Conservation (phyloP, 2,797 vertebrate species). For the Tapirus indicus region DNA sequence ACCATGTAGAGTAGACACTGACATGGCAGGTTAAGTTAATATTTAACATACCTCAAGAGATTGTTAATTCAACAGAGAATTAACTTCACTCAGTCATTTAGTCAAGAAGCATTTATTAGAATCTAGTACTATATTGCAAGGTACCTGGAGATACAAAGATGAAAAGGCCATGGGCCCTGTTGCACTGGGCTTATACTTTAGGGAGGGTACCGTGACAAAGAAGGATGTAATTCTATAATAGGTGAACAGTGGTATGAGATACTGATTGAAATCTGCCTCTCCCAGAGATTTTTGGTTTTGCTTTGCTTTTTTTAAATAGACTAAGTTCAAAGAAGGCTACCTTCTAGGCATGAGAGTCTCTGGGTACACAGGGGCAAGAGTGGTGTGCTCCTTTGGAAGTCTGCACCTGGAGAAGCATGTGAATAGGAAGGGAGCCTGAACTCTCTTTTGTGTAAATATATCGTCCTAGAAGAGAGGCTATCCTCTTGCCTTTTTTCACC, state of each 20-base stretch:
- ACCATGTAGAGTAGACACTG: background rate
- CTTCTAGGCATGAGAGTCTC: background rate
- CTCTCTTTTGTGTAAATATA: background rate
- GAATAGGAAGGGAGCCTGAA: background rate
- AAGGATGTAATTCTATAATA: background rate
- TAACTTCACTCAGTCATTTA: background rate
- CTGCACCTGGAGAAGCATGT: background rate
- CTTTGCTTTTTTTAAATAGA: background rate
- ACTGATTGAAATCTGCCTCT: background rate
- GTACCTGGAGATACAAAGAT: background rate
- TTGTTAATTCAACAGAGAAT: background rate
- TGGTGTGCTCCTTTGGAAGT: background rate
- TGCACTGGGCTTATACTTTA: background rate
- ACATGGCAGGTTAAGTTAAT: background rate
- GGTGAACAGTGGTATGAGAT: background rate
- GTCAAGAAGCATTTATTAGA: slow-evolving; percentile 1
- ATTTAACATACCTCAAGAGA: background rate
- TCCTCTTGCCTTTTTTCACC: background rate
- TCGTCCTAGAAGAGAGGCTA: background rate
- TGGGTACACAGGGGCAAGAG: background rate
- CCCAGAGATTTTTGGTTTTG: background rate
- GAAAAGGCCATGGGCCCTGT: background rate
- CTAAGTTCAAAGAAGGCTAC: background rate
- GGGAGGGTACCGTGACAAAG: background rate
- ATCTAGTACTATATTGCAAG: background rate